phyloP scores from a whole-genome alignment of 2,888 invertebrate species.

The Prosopocoilus inquinatus region DNA sequence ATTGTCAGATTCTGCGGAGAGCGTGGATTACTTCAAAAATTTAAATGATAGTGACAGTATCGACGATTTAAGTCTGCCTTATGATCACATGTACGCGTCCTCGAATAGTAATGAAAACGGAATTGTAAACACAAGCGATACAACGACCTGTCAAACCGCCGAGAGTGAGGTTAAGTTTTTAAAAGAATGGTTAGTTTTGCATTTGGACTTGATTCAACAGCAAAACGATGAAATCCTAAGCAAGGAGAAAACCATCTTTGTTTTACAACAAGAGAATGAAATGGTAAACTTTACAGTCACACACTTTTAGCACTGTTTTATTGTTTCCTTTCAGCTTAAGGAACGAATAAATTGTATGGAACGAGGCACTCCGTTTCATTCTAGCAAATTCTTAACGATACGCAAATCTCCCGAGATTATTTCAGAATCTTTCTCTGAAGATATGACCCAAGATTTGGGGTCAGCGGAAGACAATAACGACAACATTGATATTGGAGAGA shows the following conservation, averaged over 20 bases:
- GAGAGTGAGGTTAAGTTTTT: conserved; percentile 65
- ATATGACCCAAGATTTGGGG: conserved; percentile 48
- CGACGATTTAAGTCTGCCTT: conserved; percentile 62
- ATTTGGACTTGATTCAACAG: conserved; percentile 86
- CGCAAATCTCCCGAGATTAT: conserved; percentile 19
- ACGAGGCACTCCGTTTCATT: conserved; percentile 52
- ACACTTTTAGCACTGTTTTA: too few species aligned
- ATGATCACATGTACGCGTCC: conserved; percentile 73
- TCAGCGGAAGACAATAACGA: conserved; percentile 40
- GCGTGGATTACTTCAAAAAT: conserved; percentile 35
- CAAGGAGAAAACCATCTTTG: conserved; percentile 74
- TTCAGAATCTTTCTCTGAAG: conserved; percentile 28
- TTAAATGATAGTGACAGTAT: conserved; percentile 40
- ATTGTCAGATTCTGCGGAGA: conserved; percentile 40
- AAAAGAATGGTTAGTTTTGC: conserved; percentile 77
- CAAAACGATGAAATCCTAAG: conserved; percentile 80
- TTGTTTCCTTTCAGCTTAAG: conserved; percentile 38
- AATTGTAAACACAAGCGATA: conserved; percentile 23
- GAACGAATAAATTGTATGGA: conserved; percentile 67
- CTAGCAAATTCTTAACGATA: conserved; percentile 29
- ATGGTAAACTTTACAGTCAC: conserved; percentile 55
- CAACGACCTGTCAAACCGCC: conserved; percentile 45
- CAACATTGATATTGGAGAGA: conserved; percentile 12
- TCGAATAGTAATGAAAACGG: conserved; percentile 54
- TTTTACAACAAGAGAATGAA: conserved; percentile 75